Percentiles rank a stretch among this genome's conserved stretches.
Conservation (phyloP, 2,113 vertebrate species). For the Numenius arquata region DNA sequence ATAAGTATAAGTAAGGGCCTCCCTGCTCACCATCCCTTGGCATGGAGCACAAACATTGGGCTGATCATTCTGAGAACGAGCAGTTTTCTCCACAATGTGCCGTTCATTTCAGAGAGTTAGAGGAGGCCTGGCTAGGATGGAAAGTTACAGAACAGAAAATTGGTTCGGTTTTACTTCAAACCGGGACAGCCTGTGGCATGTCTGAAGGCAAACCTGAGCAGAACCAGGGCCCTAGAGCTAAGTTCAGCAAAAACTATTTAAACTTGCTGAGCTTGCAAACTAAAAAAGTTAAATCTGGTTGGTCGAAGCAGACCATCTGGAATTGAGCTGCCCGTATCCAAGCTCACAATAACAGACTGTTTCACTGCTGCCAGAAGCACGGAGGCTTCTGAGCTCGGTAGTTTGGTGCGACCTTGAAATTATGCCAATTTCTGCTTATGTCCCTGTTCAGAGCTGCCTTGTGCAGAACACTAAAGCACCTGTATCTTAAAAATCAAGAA, state of each 20-base stretch:
- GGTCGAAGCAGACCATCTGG: background rate
- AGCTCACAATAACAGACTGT: background rate
- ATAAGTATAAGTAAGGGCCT: too few relatives aligned
- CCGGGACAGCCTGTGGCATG: background rate
- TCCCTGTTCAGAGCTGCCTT: background rate
- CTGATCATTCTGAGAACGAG: too few relatives aligned
- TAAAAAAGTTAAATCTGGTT: background rate
- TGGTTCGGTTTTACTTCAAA: too few relatives aligned
- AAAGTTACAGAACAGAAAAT: too few relatives aligned
- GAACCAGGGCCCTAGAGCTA: background rate
- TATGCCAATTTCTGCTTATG: background rate
- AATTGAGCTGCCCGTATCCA: background rate
- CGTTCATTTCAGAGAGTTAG: too few relatives aligned
- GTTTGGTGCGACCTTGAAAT: background rate
- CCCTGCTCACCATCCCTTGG: too few relatives aligned
- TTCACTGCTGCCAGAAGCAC: background rate
- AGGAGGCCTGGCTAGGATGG: too few relatives aligned
- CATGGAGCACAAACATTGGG: too few relatives aligned
- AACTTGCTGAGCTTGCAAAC: background rate
- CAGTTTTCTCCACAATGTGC: too few relatives aligned
- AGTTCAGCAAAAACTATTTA: background rate
- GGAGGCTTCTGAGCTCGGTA: background rate
- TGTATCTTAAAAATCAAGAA: background rate
- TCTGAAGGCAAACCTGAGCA: background rate
- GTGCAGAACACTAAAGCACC: background rate